A percentile compares a stretch with the other conserved stretches of the same genome.
Conservation (phyloP, 2,888 invertebrate species). For the Aspidapion aeneum region DNA sequence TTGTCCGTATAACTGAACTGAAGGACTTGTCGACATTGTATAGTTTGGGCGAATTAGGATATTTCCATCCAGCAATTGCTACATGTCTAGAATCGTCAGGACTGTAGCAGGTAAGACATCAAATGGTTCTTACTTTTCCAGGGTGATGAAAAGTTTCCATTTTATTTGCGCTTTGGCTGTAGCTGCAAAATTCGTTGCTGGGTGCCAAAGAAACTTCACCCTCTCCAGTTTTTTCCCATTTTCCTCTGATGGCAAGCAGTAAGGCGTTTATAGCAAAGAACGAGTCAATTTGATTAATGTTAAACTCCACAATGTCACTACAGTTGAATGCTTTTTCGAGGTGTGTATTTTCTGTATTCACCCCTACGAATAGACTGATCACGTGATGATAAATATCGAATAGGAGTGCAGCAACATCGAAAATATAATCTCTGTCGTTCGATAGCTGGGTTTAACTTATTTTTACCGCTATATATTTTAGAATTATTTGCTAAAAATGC, state of each 20-base stretch:
- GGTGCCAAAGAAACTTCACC: slow-evolving; percentile 7
- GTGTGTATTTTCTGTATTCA: slow-evolving; percentile 21
- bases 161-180: slow-evolving; percentile 19
- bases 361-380: slow-evolving; percentile 18
- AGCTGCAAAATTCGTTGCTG: slow-evolving; percentile 18
- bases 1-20: slow-evolving; percentile 16
- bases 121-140: slow-evolving; percentile 20
- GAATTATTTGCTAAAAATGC: no score
- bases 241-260: slow-evolving; percentile 11
- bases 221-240: slow-evolving; percentile 10
- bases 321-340: slow-evolving; percentile 27
- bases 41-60: slow-evolving; percentile 8
- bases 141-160: slow-evolving; percentile 17
- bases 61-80: slow-evolving; percentile 18
- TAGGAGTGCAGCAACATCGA: no score
- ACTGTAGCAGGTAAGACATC: slow-evolving; percentile 12
- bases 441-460: no score
- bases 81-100: no score
- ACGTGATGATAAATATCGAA: slow-evolving; percentile 10
- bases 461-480: no score
- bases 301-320: no score
- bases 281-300: slow-evolving; percentile 23
- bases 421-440: no score
- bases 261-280: slow-evolving; percentile 14
- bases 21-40: slow-evolving; percentile 12